Base-by-base conservation (phyloP, 2,113 vertebrate genomes). In the Ophiodon elongatus region DNA sequence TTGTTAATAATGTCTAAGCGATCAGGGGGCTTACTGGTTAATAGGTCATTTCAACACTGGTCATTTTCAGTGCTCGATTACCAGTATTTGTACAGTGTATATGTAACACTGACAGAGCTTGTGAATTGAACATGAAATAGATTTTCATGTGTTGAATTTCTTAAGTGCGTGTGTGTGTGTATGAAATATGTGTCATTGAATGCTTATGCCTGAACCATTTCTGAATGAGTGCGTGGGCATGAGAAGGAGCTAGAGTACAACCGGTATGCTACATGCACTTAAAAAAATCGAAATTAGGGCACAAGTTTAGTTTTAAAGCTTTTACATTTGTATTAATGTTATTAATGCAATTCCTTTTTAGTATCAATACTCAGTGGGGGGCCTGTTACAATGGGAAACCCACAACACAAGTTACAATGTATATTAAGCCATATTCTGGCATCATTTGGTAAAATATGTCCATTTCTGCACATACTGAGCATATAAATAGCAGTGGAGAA, bases 41-140 rank as follows among this genome's bases (percentile, higher is more conserved):
- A 75, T 9, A 73, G 27, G 60, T 81, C 4, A 43, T 64, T 43
- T 69, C 8, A 54, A 69, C 23, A 4, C 9, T 8, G 23, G 3
- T 50, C 39, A 70, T 73, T 76, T 8, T 23, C 6, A 11, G 19
- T 41, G 72, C 19, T 57, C 41, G 17, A 10, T 68, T 23, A 10
- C 8, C 43, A 21, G 17, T 9, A 39, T 76, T 37, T 29, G 10
- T 31, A 23, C 21, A 2, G 19, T n/a, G 21, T 67, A n/a, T n/a
- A n/a, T 19, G 41, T n/a, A n/a, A 71, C 43, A 23, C 27, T 23
- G 11, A 54, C 54, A 41, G 33, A 35, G 59, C 47, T 33, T 60
- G n/a, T 63, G 9, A 52, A 65, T 31, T 73, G 21, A 73, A 85
- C 8, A 72, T 69, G 13, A 66, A 67, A 57, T 17, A 54, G 45